Evolutionary conservation across 1,140 invertebrate species (phyloP), one percentile per base, ranked within the genome.

Genomic region (Phocides pigmalion): DNA sequence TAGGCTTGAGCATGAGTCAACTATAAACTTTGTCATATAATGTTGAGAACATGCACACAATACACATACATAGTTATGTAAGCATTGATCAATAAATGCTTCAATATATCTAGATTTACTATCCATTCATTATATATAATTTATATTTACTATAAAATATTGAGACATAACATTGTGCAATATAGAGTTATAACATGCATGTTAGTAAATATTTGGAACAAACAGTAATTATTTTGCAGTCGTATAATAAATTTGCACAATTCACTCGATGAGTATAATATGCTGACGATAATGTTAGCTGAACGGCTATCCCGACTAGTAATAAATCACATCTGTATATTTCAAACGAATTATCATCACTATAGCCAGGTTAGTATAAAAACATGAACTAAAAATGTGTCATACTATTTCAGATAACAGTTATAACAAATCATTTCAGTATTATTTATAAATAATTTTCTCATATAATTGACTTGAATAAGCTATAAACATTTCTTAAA

Each of bases 121-220:
- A 76, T 76, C 67, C 70, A 76, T 76, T 66, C 70, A 72, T 72
- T 72, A 78, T 76, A 69, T 4, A 76, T 78, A 56, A 56, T 56
- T 56, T 44, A 76, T 83, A 76, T 81, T 81, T 66, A 74, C 70
- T 66, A 90, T 89, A 90, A 90, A 90, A 89, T 89, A 89, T 90
- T 79, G 81, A 90, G 82, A 87, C 66, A 83, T 89, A 90, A 90
- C 88, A 90, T 83, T 87, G 84, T 90, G 87, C 84, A 85, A 81
- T 84, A 87, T 82, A 85, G 74, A 76, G 68, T 81, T 70, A 68
- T 74, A 74, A 77, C 80, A 86, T 81, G 78, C 75, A 80, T 82
- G 70, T 84, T 86, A 84, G 72, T 75, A 68, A 79, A 84, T 78
- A 75, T 84, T 85, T 79, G 54, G 79, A 88, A 87, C 84, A 86